Evolutionary conservation across 1,140 invertebrate species (phyloP).

Genomic region (Belonocnema kinseyi): DNA sequence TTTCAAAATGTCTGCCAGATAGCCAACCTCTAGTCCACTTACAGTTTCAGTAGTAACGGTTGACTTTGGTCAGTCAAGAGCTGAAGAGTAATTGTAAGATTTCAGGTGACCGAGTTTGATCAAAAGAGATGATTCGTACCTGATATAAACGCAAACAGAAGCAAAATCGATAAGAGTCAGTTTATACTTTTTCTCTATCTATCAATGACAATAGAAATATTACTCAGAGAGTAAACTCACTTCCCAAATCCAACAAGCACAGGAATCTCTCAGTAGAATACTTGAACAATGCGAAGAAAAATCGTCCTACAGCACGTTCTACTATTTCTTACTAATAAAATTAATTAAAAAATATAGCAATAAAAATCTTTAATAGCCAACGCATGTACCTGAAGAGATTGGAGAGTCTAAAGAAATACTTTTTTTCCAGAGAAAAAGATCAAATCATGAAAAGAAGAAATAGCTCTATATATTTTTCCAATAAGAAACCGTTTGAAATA

Average conservation of each 20-base stretch:
- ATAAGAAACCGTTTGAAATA: slow-evolving; percentile 6
- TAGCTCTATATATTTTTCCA: slow-evolving; percentile 26
- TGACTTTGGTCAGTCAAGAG: slow-evolving; percentile 13
- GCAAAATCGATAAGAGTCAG: background rate
- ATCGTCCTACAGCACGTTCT: background rate
- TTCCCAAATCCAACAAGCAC: slow-evolving; percentile 6
- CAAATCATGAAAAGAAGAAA: slow-evolving; percentile 19
- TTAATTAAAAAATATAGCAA: background rate
- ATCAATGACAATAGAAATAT: slow-evolving; percentile 5
- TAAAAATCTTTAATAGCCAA: slow-evolving; percentile 19
- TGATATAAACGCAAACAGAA: background rate
- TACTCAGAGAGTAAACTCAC: background rate
- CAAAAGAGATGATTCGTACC: slow-evolving; percentile 25
- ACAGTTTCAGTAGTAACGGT: slow-evolving; percentile 7
- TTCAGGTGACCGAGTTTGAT: slow-evolving; percentile 25
- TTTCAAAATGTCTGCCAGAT: background rate
- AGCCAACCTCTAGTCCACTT: background rate
- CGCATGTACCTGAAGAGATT: slow-evolving; percentile 11
- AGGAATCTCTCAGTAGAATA: background rate
- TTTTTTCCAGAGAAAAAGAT: slow-evolving; percentile 15
- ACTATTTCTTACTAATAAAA: background rate
- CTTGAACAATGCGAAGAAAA: background rate
- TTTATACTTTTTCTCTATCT: background rate
- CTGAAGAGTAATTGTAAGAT: background rate
- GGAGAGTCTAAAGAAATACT: background rate